Evolutionary conservation across 2,888 invertebrate genomes (phyloP).

Genomic region (Glyphotaelius pellucidus): DNA sequence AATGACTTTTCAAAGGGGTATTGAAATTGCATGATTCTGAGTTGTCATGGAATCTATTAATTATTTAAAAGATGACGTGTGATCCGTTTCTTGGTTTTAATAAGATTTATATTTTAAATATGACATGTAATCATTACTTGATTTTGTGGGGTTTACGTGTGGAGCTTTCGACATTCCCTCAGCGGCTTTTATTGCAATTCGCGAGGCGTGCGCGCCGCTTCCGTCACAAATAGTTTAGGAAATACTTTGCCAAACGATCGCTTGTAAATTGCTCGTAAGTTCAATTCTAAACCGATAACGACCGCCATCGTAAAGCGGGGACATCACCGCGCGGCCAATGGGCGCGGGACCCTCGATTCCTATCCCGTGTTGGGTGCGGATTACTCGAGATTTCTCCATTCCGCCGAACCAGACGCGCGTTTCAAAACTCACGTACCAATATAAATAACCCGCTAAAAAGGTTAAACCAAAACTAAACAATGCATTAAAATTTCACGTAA

Average conservation of each 20-base stretch:
- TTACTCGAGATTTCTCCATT: constrained; percentile 33
- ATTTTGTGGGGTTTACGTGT: background rate
- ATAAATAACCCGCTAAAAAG: background rate
- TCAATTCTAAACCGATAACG: constrained; percentile 59
- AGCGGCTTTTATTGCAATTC: constrained; percentile 34
- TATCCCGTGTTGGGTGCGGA: constrained; percentile 21
- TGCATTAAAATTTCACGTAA: background rate
- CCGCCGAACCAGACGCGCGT: background rate
- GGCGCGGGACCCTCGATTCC: constrained; percentile 29
- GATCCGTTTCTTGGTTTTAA: too few species aligned
- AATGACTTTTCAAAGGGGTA: too few species aligned
- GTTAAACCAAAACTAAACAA: background rate
- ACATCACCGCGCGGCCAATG: constrained; percentile 32
- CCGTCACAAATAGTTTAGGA: constrained; percentile 51
- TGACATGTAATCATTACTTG: background rate
- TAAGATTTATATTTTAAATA: too few species aligned
- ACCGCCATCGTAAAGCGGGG: constrained; percentile 45
- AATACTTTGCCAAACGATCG: constrained; percentile 45
- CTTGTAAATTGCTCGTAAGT: constrained; percentile 57
- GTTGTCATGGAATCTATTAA: too few species aligned
- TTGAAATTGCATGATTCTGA: too few species aligned
- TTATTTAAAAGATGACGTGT: background rate
- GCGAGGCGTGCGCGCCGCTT: constrained; percentile 35
- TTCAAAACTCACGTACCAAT: background rate
- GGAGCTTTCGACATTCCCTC: constrained; percentile 8